Evolutionary conservation across 2,797 vertebrate genomes (phyloP).

Genomic region (Lycodopsis pacificus): DNA sequence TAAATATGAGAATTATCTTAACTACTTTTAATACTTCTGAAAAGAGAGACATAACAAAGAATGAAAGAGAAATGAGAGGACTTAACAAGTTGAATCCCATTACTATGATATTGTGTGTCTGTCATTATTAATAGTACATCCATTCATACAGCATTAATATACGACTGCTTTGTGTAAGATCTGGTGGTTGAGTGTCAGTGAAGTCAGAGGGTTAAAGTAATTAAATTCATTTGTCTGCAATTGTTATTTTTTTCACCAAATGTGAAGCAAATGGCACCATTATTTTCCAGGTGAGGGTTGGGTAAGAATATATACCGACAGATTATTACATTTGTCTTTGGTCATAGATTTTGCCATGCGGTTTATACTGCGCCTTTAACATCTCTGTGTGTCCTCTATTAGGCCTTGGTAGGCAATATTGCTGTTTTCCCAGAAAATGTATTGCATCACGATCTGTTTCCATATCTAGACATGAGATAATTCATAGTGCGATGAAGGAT

Average conservation of each 20-base stretch:
- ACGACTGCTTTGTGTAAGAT: conserved; percentile 2
- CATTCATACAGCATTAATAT: neutral
- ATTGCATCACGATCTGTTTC: neutral
- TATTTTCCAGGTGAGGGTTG: neutral
- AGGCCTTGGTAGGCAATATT: neutral
- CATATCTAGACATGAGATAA: neutral
- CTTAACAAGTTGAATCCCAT: conserved; percentile 31
- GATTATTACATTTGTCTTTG: neutral
- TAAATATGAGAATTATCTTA: conserved; percentile 19
- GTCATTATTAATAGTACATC: neutral
- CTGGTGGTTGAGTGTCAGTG: neutral
- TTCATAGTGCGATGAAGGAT: neutral
- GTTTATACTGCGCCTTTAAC: neutral
- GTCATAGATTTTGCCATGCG: neutral
- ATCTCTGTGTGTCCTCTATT: neutral
- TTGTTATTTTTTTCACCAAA: neutral
- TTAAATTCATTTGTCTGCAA: neutral
- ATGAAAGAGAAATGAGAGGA: conserved; percentile 16
- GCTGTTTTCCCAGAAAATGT: neutral
- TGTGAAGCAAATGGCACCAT: neutral
- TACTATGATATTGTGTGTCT: neutral
- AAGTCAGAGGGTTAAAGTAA: neutral
- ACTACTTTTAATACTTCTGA: conserved; percentile 41
- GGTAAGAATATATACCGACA: neutral
- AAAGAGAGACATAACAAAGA: conserved; percentile 8